Evolutionary conservation across 2,888 invertebrate species (phyloP).

Genomic region (Cerastis rubricosa): DNA sequence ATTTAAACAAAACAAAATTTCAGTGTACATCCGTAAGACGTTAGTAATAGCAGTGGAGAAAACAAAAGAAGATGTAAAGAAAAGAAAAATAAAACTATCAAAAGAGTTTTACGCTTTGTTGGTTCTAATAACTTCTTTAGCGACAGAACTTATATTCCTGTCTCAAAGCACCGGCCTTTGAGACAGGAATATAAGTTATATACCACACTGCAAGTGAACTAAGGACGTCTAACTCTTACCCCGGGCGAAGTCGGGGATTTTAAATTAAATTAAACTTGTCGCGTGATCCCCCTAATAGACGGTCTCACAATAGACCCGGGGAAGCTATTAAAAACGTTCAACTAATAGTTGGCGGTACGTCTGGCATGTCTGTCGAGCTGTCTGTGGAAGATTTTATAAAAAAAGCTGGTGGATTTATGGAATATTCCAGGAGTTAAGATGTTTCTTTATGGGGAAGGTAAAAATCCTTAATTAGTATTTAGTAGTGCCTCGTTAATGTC

Average conservation of each 20-base stretch:
- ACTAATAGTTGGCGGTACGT: conserved; percentile 47
- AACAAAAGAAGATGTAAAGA: neutral
- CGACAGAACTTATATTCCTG: conserved; percentile 3
- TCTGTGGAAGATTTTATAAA: conserved; percentile 22
- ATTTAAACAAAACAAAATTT: neutral
- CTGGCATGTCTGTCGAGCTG: conserved; percentile 29
- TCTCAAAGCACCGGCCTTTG: too few species aligned
- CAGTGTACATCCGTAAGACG: neutral
- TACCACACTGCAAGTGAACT: conserved; percentile 31
- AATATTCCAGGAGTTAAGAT: neutral
- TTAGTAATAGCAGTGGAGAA: neutral
- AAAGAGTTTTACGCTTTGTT: neutral
- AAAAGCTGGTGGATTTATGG: neutral
- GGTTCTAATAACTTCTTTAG: conserved; percentile 6
- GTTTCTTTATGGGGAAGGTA: neutral
- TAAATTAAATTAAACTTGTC: conserved; percentile 65
- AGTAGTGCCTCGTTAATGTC: conserved; percentile 10
- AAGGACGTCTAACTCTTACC: conserved; percentile 20
- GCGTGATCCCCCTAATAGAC: conserved; percentile 57
- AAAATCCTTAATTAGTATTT: neutral
- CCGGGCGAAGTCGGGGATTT: conserved; percentile 44
- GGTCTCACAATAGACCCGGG: conserved; percentile 46
- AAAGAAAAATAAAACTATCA: neutral
- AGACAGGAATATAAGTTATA: too few species aligned
- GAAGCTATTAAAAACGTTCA: conserved; percentile 63